These are phyloP conservation scores for Agrochola macilenta DNA, from an alignment of 2,888 invertebrate species.

Conservation along the genomic window DNA sequence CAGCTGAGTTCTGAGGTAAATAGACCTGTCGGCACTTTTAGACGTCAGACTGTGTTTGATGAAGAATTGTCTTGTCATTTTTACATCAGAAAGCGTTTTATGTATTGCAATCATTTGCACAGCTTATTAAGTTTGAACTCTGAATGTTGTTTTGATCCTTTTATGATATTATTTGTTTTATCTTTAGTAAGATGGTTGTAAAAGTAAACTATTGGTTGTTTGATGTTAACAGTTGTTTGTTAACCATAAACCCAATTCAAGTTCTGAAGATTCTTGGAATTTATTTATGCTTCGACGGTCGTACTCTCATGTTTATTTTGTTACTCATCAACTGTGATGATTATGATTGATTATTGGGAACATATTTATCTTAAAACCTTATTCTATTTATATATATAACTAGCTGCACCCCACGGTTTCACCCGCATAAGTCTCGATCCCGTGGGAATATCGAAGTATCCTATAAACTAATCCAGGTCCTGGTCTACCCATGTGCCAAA, in stretches of 20 bases:
- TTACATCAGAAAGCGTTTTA: constrained; percentile 27
- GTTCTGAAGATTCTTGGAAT: neutral
- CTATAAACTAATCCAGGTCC: too few relatives aligned
- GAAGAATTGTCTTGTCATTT: constrained; percentile 32
- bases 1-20: constrained; percentile 57
- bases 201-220: neutral
- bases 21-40: constrained; percentile 51
- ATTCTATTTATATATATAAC: too few relatives aligned
- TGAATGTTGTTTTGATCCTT: neutral
- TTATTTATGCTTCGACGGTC: neutral
- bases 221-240: constrained; percentile 2
- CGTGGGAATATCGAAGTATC: too few relatives aligned
- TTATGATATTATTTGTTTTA: constrained; percentile 21
- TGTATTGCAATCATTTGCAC: constrained; percentile 21
- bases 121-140: constrained; percentile 5
- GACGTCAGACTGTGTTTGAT: constrained; percentile 22
- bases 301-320: neutral
- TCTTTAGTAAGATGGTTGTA: constrained; percentile 6
- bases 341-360: neutral
- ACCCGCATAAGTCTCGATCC: too few relatives aligned
- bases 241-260: neutral
- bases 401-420: too few relatives aligned
- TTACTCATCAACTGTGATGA: neutral
- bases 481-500: too few relatives aligned
- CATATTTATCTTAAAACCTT: neutral